These are phyloP conservation scores for Bellardia pandia DNA, from an alignment of 2,888 invertebrate genomes.

Conservation along the genomic window DNA sequence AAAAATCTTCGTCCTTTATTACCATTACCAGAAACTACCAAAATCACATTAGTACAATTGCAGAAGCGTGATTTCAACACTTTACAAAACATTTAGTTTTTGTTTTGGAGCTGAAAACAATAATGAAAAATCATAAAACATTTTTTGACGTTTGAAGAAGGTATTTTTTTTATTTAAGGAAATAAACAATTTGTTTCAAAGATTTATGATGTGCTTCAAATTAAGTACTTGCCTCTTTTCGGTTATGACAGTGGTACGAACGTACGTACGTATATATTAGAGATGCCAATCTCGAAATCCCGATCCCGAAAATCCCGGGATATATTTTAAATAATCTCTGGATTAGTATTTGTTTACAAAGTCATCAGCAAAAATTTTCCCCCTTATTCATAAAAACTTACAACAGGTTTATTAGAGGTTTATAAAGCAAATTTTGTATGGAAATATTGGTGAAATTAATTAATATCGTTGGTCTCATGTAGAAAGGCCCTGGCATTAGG, in stretches of 20 bases:
- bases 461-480: no score
- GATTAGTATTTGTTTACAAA: no score
- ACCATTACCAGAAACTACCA: not conserved
- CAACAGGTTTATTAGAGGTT: no score
- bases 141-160: conserved; percentile 2
- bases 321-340: no score
- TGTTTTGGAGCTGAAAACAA: not conserved
- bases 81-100: conserved; percentile 1
- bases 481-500: no score
- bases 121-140: conserved; percentile 17
- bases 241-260: not conserved
- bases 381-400: no score
- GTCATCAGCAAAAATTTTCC: no score
- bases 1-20: not conserved
- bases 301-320: no score
- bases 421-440: no score
- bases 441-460: no score
- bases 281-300: no score
- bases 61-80: conserved; percentile 38
- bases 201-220: conserved; percentile 56
- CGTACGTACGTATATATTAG: not conserved
- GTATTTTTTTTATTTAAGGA: not conserved
- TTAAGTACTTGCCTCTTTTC: conserved; percentile 39
- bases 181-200: conserved; percentile 25
- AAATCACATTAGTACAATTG: not conserved